Percentiles rank a stretch among this genome's conserved stretches.
Evolutionary conservation across 2,113 vertebrate species (phyloP).

Genomic region (Pteruthius melanotis): DNA sequence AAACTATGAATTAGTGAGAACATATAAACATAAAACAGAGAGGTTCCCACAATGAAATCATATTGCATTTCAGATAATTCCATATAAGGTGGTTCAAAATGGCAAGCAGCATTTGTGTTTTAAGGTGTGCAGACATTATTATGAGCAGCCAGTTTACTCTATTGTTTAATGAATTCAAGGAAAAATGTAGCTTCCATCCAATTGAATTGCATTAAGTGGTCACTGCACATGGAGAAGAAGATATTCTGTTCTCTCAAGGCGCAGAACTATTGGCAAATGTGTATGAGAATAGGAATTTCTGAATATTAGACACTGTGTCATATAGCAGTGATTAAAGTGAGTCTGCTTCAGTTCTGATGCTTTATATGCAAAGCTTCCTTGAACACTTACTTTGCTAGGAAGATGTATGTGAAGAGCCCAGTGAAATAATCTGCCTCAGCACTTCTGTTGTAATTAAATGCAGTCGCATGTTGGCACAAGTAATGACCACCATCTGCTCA

Average conservation of each 20-base stretch:
- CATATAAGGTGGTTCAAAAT: neutral
- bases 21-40: neutral
- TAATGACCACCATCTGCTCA: slow-evolving; percentile 60
- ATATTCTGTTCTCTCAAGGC: neutral
- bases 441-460: neutral
- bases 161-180: neutral
- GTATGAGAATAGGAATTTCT: neutral
- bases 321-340: neutral
- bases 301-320: neutral
- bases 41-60: neutral
- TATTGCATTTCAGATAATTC: slow-evolving; percentile 20
- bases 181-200: neutral
- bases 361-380: neutral
- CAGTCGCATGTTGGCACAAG: neutral
- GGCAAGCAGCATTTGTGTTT: neutral
- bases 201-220: neutral
- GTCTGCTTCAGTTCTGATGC: neutral
- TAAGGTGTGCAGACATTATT: slow-evolving; percentile 9
- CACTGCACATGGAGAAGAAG: neutral
- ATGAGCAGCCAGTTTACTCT: neutral
- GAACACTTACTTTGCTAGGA: neutral
- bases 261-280: neutral
- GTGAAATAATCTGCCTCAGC: neutral
- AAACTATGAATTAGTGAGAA: neutral
- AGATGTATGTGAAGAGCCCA: neutral